Conservation (phyloP, 2,888 invertebrate genomes). For the Neoscelio sp. region DNA sequence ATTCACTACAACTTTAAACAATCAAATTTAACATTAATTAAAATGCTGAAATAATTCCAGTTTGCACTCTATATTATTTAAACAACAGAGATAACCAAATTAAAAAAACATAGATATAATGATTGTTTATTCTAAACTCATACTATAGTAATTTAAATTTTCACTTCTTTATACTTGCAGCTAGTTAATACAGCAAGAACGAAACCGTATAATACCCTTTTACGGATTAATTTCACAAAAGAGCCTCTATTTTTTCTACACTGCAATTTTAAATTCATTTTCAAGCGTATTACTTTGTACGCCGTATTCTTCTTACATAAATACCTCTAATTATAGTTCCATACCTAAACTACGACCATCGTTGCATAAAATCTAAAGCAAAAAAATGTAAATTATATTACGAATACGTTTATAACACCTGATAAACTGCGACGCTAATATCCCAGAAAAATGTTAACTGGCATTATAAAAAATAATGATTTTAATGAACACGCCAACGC, state of each 20-base stretch:
- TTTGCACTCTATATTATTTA: constrained; percentile 1
- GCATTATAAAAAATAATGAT: constrained; percentile 12
- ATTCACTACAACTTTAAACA: too few species aligned
- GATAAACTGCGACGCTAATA: neutral
- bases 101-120: constrained; percentile 10
- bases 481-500: neutral
- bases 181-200: constrained; percentile 5
- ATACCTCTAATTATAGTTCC: constrained; percentile 1
- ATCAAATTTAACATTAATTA: too few species aligned
- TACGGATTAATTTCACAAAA: constrained; percentile 24
- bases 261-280: constrained; percentile 19
- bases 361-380: neutral
- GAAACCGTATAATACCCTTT: constrained; percentile 10
- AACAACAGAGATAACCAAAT: neutral
- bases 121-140: constrained; percentile 13
- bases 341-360: constrained; percentile 1
- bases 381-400: constrained; percentile 15
- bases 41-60: neutral
- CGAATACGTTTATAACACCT: neutral
- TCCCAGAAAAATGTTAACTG: neutral
- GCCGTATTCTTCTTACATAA: constrained; percentile 14
- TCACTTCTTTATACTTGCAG: constrained; percentile 6
- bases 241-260: constrained; percentile 19
- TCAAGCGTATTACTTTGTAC: constrained; percentile 19
- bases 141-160: constrained; percentile 15